Evolutionary conservation across 2,888 invertebrate species (phyloP), one percentile per base, ranked within the genome.

Genomic region (Acheta domesticus): DNA sequence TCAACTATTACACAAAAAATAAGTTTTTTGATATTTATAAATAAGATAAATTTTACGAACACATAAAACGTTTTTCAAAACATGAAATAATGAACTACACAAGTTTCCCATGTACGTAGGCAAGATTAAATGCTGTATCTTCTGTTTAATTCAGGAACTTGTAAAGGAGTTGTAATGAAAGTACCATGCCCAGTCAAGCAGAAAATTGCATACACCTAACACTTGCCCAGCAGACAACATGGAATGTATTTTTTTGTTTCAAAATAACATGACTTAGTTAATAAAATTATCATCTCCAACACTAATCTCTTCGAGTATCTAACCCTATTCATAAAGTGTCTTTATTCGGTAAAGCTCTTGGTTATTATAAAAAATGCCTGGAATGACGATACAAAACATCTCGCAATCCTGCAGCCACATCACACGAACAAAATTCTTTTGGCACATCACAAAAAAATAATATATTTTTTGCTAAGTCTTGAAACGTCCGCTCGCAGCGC

Each of bases 151-250:
- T 62, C 62, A 62, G 62, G 62, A 62, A 62, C 62, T 62, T n/a
- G 62, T n/a, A 62, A 62, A 62, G 4, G 14, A 62, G n/a, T 62
- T 62, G 62, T n/a, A 14, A 62, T n/a, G n/a, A 5, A 62, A 62
- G 62, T 62, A 62, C 62, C 62, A 62, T 62, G 62, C n/a, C 62
- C 62, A 75, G 20, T 20, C 20, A 75, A 75, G 75, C 20, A 75
- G 75, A 75, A 75, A 75, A 75, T 75, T 75, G 21, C 20, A 75
- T 75, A 75, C 23, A 75, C 75, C 16, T 20, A 75, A 23, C 75
- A 20, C 75, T 23, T 20, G 75, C 62, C 62, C 62, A 62, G 16
- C 14, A 62, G 62, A 62, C 62, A 62, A 62, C 62, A 62, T 62
- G 62, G 14, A 62, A 62, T 62, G 62, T 62, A 62, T 62, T n/a